Evolutionary conservation across 2,113 vertebrate genomes (phyloP), one percentile per base, ranked within the genome.

Genomic region (Rhabdornis inornatus): DNA sequence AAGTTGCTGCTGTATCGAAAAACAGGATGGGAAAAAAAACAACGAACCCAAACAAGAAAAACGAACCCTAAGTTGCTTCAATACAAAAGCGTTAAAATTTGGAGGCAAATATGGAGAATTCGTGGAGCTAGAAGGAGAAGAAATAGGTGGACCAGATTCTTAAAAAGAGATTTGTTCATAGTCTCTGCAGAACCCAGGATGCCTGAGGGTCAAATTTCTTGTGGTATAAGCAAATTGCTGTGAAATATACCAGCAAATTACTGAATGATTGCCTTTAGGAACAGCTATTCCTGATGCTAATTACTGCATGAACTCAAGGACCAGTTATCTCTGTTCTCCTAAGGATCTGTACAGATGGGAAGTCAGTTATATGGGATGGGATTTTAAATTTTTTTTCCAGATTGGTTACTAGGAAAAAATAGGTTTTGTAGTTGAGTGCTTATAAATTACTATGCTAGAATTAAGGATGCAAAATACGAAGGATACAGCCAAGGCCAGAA

Each of bases 171-270:
- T 69, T 85, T 87, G n/a, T 79, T 77, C 77, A 84, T 31, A 69
- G 59, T 69, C 37, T 83, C 55, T 74, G 59, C n/a, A 93, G 84
- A 91, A 65, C 30, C 39, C 37, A 74, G 28, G 30, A 61, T 93
- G 69, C 77, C 81, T 31, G 64, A 81, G 82, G 85, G 69, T 82
- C 42, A 39, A 33, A 70, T 92, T 89, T 87, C 47, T 81, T 84
- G 68, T 91, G 33, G 47, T 86, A 33, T 89, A 84, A 91, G 64
- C 45, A 95, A 96, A 91, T 84, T 60, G n/a, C 35, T 89, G 77
- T 91, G 90, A 95, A 93, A 95, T 93, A 84, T 95, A 91, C 87
- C 77, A 95, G 77, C 37, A 84, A 81, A 66, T 91, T 95, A 90
- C 78, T 72, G 78, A 50, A 44, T 82, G 55, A 52, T 76, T 94